Evolutionary conservation across 2,888 invertebrate genomes (phyloP).

Genomic region (Polydrusus tereticollis): DNA sequence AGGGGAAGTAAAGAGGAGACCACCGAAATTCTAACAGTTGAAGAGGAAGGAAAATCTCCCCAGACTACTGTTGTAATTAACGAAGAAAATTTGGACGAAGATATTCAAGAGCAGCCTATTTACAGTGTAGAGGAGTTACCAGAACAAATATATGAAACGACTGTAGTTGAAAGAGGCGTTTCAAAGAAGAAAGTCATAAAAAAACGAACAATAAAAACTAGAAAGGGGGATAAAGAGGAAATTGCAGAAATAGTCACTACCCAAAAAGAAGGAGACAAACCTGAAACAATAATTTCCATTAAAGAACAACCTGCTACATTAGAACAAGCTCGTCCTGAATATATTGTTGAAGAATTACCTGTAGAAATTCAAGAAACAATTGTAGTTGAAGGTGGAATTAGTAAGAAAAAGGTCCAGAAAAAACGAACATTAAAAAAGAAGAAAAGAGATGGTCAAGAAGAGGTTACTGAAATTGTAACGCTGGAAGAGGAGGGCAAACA

Average conservation of each 20-base stretch:
- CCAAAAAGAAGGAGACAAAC: too few relatives aligned
- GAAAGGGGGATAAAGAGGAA: slow-evolving; percentile 59
- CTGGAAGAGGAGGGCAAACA: slow-evolving; percentile 58
- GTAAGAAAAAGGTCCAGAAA: slow-evolving; percentile 62
- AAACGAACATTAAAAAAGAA: slow-evolving; percentile 58
- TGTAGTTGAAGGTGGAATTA: slow-evolving; percentile 61
- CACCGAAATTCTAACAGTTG: slow-evolving; percentile 67
- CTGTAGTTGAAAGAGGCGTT: slow-evolving; percentile 66
- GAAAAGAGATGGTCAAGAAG: slow-evolving; percentile 61
- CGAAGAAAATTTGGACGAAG: slow-evolving; percentile 58
- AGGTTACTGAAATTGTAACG: slow-evolving; percentile 62
- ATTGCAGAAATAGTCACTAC: slow-evolving; percentile 45
- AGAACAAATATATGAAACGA: slow-evolving; percentile 51
- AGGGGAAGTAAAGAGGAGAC: slow-evolving; percentile 65
- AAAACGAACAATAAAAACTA: slow-evolving; percentile 66
- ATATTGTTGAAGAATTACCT: slow-evolving; percentile 57
- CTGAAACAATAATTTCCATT: too few relatives aligned
- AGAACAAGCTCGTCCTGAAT: slow-evolving; percentile 57
- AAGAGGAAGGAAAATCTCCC: slow-evolving; percentile 65
- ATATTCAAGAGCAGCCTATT: slow-evolving; percentile 55
- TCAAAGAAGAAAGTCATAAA: slow-evolving; percentile 62
- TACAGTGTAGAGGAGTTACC: slow-evolving; percentile 54
- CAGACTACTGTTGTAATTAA: slow-evolving; percentile 59
- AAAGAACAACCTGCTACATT: slow-evolving; percentile 62
- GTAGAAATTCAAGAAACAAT: slow-evolving; percentile 56